Evolutionary conservation across 2,888 invertebrate genomes (phyloP).

Genomic region (Synanthedon andrenaeformis): DNA sequence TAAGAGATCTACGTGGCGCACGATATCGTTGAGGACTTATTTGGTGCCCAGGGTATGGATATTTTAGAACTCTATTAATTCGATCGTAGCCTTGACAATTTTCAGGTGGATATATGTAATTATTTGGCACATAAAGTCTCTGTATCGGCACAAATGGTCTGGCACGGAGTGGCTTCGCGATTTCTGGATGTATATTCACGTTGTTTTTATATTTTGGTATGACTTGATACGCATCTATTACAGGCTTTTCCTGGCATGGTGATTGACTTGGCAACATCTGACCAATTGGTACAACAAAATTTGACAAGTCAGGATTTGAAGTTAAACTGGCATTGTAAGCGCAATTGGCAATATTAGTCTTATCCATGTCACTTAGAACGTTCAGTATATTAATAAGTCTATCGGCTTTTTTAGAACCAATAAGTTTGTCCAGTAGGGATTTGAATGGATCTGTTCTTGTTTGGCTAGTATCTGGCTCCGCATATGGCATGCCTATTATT

Average conservation of each 20-base stretch:
- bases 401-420: background rate
- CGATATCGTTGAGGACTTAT: background rate
- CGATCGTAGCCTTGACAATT: background rate
- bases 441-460: background rate
- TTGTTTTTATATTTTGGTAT: background rate
- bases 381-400: background rate
- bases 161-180: background rate
- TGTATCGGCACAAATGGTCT: background rate
- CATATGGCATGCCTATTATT: background rate
- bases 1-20: background rate
- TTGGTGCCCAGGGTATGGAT: too few relatives aligned
- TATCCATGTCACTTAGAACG: background rate
- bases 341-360: background rate
- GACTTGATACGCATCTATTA: background rate
- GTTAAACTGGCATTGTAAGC: background rate
- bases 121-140: background rate
- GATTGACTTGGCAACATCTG: background rate
- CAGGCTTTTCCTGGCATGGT: background rate
- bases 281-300: background rate
- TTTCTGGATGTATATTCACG: background rate
- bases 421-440: background rate
- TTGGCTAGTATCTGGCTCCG: background rate
- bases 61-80: too few relatives aligned
- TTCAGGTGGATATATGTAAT: background rate
- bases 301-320: background rate